Conservation (phyloP, 2,113 vertebrate genomes). For the Leucopsar rothschildi region DNA sequence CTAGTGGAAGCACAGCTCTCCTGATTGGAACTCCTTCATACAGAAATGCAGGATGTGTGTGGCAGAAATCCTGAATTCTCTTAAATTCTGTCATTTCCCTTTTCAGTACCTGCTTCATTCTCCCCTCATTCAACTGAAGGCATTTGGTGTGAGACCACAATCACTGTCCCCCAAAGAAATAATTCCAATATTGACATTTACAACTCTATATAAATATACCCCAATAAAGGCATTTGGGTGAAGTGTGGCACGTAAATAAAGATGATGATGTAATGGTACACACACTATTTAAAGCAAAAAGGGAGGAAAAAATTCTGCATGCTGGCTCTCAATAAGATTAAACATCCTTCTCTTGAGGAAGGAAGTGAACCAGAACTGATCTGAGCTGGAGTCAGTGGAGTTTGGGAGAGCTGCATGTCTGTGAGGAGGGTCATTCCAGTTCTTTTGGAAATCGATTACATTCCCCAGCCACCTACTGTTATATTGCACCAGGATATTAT, state of each 20-base stretch:
- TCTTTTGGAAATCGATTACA: constrained; percentile 64
- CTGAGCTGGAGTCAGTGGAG: not conserved
- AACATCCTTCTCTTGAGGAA: constrained; percentile 37
- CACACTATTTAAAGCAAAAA: not conserved
- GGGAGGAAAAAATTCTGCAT: not conserved
- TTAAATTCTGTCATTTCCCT: not conserved
- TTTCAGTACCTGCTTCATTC: not conserved
- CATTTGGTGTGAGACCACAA: not conserved
- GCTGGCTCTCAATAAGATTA: not conserved
- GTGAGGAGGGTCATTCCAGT: constrained; percentile 32
- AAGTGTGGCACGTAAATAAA: not conserved
- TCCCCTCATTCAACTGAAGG: not conserved
- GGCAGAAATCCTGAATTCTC: not conserved
- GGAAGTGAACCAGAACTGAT: constrained; percentile 53
- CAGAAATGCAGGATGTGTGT: not conserved
- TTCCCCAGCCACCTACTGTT: constrained; percentile 59
- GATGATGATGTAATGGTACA: not conserved
- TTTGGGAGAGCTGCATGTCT: not conserved
- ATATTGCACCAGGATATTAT: constrained; percentile 55
- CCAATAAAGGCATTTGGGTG: not conserved
- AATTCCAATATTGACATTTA: not conserved
- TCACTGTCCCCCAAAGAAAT: not conserved
- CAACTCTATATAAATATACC: not conserved
- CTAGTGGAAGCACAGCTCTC: not conserved
- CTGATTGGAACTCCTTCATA: not conserved